Evolutionary conservation across 2,888 invertebrate genomes (phyloP), one percentile per base, ranked within the genome.

Genomic region (Pristionchus mayeri): DNA sequence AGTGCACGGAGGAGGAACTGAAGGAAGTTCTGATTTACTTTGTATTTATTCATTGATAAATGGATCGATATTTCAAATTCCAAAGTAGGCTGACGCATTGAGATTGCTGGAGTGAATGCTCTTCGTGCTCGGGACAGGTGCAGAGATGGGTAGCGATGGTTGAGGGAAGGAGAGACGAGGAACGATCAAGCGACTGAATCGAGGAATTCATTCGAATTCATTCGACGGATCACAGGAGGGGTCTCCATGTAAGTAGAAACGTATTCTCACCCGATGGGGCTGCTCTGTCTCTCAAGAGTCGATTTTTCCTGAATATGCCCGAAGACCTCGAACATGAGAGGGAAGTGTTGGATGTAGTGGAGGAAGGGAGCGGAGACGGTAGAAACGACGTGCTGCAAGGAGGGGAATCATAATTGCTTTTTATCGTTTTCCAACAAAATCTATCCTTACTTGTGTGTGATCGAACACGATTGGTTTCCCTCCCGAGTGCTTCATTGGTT

Each of bases 311-410:
- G 90, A 86, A 89, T 89, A 84, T 92, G 92, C 54, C 92, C 92
- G 85, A 92, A 92, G 30, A 92, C 88, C 94, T 99, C 98, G 94
- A 99, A 99, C 87, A 99, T 97, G 84, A 99, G 96, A 13, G 99
- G 99, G 93, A 98, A 97, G 0, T 96, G 96, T 94, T 97, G 97
- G 89, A 99, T 95, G 94, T 99, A 99, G 91, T 99, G 98, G 90
- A 98, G 95, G 93, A 99, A 99, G 0, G 98, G 96, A 94, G 97
- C 96, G 78, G 97, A 97, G 81, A 98, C 96, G 34, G 96, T 96
- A 60, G 98, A 98, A 85, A 97, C 97, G 90, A 99, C 98, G 94
- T 98, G 98, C 95, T 99, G 98, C 90, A 98, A 18, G 37, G 13
- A 27, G 40, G 27, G 16, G 16, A n/a, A n/a, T n/a, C n/a, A n/a